These are phyloP conservation scores for Troides helena DNA, from an alignment of 2,888 invertebrate species.

Conservation along the genomic window DNA sequence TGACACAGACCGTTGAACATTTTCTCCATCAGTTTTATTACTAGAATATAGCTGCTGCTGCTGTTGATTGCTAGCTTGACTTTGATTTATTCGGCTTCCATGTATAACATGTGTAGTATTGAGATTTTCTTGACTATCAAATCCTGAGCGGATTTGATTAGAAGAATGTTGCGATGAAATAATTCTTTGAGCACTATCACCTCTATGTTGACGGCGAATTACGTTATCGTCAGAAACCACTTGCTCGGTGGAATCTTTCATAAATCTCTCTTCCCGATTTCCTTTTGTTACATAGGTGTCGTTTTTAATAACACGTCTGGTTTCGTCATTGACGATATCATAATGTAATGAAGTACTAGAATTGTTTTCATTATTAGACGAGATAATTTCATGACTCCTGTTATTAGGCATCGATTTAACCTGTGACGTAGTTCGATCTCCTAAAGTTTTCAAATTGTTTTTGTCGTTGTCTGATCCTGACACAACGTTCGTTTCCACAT, in stretches of 20 bases:
- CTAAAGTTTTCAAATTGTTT: slow-evolving; percentile 31
- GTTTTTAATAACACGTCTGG: slow-evolving; percentile 32
- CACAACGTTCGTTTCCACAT: slow-evolving; percentile 84
- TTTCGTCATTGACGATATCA: slow-evolving; percentile 26
- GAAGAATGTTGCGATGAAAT: slow-evolving; percentile 46
- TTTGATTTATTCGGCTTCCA: slow-evolving; percentile 23
- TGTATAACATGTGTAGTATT: slow-evolving; percentile 25
- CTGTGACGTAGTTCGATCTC: slow-evolving; percentile 36
- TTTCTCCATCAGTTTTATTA: slow-evolving; percentile 13
- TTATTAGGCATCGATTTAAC: slow-evolving; percentile 25
- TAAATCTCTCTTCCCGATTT: slow-evolving; percentile 32
- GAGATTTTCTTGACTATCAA: slow-evolving; percentile 20
- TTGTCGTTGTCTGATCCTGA: slow-evolving; percentile 42
- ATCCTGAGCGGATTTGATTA: slow-evolving; percentile 14
- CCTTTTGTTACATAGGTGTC: slow-evolving; percentile 36
- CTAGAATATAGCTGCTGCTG: slow-evolving; percentile 5
- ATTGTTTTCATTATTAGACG: slow-evolving; percentile 25
- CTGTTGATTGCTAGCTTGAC: slow-evolving; percentile 23
- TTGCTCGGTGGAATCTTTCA: slow-evolving; percentile 31
- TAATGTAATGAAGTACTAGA: slow-evolving; percentile 28
- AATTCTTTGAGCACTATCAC: slow-evolving; percentile 45
- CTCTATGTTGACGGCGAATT: slow-evolving; percentile 35
- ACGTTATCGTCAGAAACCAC: slow-evolving; percentile 31
- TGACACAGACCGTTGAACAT: slow-evolving; percentile 14
- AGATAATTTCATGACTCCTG: slow-evolving; percentile 26